These are phyloP conservation scores for Orthosia gothica DNA, from an alignment of 2,888 invertebrate species.

Conservation along the genomic window DNA sequence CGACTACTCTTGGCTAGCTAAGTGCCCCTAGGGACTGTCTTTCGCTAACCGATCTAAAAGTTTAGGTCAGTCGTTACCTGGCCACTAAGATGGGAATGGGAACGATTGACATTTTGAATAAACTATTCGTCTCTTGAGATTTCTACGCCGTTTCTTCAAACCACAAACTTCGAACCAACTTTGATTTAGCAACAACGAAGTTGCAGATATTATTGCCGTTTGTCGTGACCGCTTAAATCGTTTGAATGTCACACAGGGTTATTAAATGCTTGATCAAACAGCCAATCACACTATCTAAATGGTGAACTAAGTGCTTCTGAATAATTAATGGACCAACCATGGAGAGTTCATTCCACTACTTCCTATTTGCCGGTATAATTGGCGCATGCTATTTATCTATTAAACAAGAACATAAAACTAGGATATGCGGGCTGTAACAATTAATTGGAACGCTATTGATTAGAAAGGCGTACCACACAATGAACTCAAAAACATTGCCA, in stretches of 20 bases:
- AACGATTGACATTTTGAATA: slow-evolving; percentile 55
- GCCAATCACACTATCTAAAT: slow-evolving; percentile 12
- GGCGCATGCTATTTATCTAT: slow-evolving; percentile 1
- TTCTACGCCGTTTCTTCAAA: background rate
- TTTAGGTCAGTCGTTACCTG: slow-evolving; percentile 31
- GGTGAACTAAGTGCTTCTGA: slow-evolving; percentile 17
- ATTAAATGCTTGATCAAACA: slow-evolving; percentile 31
- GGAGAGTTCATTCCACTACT: slow-evolving; percentile 9
- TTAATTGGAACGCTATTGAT: slow-evolving; percentile 55
- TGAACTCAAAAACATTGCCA: slow-evolving; percentile 66
- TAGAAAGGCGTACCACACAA: slow-evolving; percentile 50
- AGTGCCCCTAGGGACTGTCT: slow-evolving; percentile 38
- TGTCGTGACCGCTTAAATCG: slow-evolving; percentile 4
- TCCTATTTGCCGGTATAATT: slow-evolving; percentile 11
- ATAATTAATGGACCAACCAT: slow-evolving; percentile 9
- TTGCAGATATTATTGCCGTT: slow-evolving; percentile 15
- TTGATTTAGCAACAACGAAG: slow-evolving; percentile 23
- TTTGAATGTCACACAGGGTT: background rate
- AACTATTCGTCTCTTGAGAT: slow-evolving; percentile 44
- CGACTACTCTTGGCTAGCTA: slow-evolving; percentile 19
- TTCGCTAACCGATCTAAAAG: slow-evolving; percentile 44
- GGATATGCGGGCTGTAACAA: background rate
- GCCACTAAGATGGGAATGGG: slow-evolving; percentile 28
- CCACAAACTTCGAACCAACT: slow-evolving; percentile 16
- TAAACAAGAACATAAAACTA: slow-evolving; percentile 2